A percentile compares a stretch with the other conserved stretches of the same genome.
phyloP scores from a whole-genome alignment of 2,113 vertebrate species.

The Fulica atra region DNA sequence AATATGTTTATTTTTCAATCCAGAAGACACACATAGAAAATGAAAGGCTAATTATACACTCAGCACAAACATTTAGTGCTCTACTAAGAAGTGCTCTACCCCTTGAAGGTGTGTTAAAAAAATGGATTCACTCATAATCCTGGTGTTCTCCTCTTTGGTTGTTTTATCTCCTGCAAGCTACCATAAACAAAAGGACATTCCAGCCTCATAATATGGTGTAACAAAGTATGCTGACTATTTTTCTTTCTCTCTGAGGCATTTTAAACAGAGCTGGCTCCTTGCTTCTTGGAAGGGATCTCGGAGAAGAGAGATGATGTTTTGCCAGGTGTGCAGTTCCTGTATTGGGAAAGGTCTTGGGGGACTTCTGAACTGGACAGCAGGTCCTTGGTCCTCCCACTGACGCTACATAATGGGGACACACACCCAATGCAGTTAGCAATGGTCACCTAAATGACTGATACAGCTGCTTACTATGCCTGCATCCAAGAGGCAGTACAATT shows the following conservation, averaged over 20 bases:
- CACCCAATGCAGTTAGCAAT: neutral
- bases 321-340: rapidly evolving
- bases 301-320: neutral
- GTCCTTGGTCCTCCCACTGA: neutral
- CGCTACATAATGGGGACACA: rapidly evolving
- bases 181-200: neutral
- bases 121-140: neutral
- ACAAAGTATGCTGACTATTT: neutral
- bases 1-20: neutral
- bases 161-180: neutral
- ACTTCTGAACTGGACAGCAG: neutral
- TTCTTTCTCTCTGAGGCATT: neutral
- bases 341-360: neutral
- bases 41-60: neutral
- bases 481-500: neutral
- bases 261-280: neutral
- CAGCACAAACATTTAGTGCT: neutral
- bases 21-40: neutral
- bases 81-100: neutral
- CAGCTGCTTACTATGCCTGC: neutral
- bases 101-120: neutral
- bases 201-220: neutral
- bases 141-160: neutral
- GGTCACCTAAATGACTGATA: neutral
- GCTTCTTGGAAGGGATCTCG: neutral